Evolutionary conservation across 2,888 invertebrate genomes (phyloP).

Genomic region (Phyllotreta cruciferae): DNA sequence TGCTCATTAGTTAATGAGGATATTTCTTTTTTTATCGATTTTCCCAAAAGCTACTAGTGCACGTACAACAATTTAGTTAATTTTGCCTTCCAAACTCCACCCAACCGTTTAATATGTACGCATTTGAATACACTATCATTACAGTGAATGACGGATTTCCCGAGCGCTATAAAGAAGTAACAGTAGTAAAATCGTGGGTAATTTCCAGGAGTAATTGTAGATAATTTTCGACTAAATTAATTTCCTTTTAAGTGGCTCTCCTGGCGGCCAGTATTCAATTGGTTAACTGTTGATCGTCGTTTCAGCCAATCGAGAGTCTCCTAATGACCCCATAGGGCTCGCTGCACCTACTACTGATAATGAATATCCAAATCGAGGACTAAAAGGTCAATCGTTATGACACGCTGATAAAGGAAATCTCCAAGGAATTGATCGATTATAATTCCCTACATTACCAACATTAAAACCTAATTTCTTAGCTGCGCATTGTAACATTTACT

Average conservation of each 20-base stretch:
- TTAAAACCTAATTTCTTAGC: background rate
- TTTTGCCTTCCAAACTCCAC: too few relatives aligned
- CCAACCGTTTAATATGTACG: too few relatives aligned
- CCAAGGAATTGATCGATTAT: constrained; percentile 4
- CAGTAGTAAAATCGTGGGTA: too few relatives aligned
- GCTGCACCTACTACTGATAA: constrained; percentile 7
- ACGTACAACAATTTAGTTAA: too few relatives aligned
- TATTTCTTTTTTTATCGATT: too few relatives aligned
- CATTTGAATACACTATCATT: too few relatives aligned
- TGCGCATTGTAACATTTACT: background rate
- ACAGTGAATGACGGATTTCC: too few relatives aligned
- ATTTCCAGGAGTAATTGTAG: too few relatives aligned
- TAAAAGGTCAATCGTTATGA: constrained; percentile 13
- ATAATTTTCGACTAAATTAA: too few relatives aligned
- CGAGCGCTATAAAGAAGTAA: too few relatives aligned
- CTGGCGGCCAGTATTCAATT: constrained; percentile 2
- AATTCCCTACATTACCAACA: background rate
- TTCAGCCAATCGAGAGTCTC: background rate
- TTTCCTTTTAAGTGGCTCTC: background rate
- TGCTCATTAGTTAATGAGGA: too few relatives aligned
- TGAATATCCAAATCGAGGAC: constrained; percentile 2
- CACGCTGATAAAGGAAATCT: background rate
- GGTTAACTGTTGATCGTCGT: constrained; percentile 11
- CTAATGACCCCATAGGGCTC: constrained; percentile 5
- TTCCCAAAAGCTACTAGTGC: too few relatives aligned